phyloP scores from a whole-genome alignment of 2,888 invertebrate genomes.

The Nebria salina region DNA sequence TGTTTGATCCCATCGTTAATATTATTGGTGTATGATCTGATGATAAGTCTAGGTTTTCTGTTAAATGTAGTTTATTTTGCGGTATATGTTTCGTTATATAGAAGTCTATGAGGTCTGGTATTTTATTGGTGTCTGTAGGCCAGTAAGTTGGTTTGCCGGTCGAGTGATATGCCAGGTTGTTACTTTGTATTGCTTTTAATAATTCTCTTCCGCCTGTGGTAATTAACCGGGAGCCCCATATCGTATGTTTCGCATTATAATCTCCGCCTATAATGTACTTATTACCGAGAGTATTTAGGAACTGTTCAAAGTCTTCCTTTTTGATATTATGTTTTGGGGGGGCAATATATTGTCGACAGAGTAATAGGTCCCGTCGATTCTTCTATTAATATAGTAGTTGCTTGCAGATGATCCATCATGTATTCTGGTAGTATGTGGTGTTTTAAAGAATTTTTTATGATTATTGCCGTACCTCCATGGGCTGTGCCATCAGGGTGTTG shows the following conservation, averaged over 20 bases:
- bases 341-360: slow-evolving; percentile 23
- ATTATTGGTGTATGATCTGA: slow-evolving; percentile 24
- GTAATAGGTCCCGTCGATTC: slow-evolving; percentile 7
- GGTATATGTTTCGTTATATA: slow-evolving; percentile 49
- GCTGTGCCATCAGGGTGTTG: slow-evolving; percentile 30
- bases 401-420: slow-evolving; percentile 27
- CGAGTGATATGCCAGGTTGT: slow-evolving; percentile 3
- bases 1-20: not conserved
- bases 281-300: slow-evolving; percentile 23
- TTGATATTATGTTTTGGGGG: slow-evolving; percentile 26
- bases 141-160: slow-evolving; percentile 28
- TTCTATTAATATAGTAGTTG: slow-evolving; percentile 20
- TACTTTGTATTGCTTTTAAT: slow-evolving; percentile 19
- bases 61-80: slow-evolving; percentile 32
- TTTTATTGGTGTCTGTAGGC: slow-evolving; percentile 39
- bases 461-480: slow-evolving; percentile 21
- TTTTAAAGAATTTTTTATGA: slow-evolving; percentile 18
- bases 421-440: slow-evolving; percentile 23
- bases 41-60: slow-evolving; percentile 48
- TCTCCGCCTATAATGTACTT: slow-evolving; percentile 13
- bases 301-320: slow-evolving; percentile 13
- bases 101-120: slow-evolving; percentile 51
- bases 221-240: slow-evolving; percentile 8
- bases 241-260: slow-evolving; percentile 23
- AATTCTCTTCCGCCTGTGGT: slow-evolving; percentile 19